Evolutionary conservation across 2,113 vertebrate species (phyloP).

Genomic region (Hydropotes inermis): DNA sequence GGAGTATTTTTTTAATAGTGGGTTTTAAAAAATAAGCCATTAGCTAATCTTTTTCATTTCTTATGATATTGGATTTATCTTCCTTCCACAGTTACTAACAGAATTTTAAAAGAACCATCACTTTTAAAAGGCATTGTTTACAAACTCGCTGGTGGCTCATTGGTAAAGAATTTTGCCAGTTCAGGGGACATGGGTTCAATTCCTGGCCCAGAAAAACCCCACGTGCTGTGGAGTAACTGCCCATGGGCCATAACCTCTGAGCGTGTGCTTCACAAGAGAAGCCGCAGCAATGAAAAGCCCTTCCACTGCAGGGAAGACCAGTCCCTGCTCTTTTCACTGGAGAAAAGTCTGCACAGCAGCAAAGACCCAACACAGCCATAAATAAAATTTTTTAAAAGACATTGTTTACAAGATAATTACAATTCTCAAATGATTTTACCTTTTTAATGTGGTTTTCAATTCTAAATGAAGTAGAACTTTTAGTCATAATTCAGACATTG

Average conservation of each 20-base stretch:
- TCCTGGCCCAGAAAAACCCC: not conserved
- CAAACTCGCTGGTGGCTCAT: not conserved
- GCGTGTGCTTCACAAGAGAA: not conserved
- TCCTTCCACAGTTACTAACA: not conserved
- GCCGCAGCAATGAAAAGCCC: not conserved
- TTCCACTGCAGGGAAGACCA: not conserved
- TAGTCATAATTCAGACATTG: not conserved
- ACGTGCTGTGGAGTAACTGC: not conserved
- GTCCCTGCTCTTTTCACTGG: not conserved
- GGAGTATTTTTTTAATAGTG: not conserved
- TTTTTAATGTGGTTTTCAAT: not conserved
- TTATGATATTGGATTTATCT: not conserved
- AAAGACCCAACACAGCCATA: not conserved
- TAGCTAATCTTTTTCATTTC: not conserved
- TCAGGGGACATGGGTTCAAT: not conserved
- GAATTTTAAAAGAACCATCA: not conserved
- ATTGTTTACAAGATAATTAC: not conserved
- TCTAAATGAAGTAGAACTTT: not conserved
- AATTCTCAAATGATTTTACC: not conserved
- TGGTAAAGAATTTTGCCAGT: not conserved
- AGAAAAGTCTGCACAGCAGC: not conserved
- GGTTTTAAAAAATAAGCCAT: not conserved
- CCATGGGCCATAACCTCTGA: not conserved
- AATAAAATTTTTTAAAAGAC: not conserved
- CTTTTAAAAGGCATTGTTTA: not conserved